Base-by-base conservation (phyloP, 2,113 vertebrate species). In the Pluvialis apricaria region DNA sequence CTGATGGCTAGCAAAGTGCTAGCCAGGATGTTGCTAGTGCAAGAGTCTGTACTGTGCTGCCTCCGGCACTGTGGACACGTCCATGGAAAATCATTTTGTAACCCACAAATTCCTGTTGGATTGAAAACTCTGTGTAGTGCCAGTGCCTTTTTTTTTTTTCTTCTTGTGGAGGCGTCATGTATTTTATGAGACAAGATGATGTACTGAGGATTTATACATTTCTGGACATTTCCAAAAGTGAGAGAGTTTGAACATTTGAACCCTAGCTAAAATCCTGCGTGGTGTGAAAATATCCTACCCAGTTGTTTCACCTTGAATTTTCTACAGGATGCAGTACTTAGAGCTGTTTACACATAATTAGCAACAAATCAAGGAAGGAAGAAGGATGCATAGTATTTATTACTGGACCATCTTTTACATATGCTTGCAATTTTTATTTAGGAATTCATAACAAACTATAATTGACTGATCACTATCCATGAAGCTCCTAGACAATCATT, bases 101-200 rank as follows among this genome's bases (percentile, higher is more conserved):
- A 51, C 9, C 34, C 9, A 21, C 2, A 3, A 45, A 8, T 61
- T 79, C 40, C 28, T 66, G 17, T 21, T 75, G 62, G 32, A 49
- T 64, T 71, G 9, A 6, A 84, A 89, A 47, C 5, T 26, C 14
- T 21, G 10, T 14, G 3, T 10, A 21, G 9, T 45, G 28, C 6
- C 17, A 54, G 28, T 69, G 17, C 5, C 2, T 28, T 51, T n/a
- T 34, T 51, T 5, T 38, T 73, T n/a, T 20, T 61, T 61, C 29
- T 29, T 32, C 6, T 45, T 3, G 0, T 24, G n/a, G 22, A 42
- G 10, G 4, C 5, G 3, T 8, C 8, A 5, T 32, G 17, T 42
- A 19, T 78, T 65, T 68, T 70, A 54, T 36, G 15, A 88, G 26
- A 45, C 9, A 28, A 18, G 17, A 21, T 57, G 44, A n/a, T 7